These are phyloP conservation scores for Drosophila tropicalis DNA, from an alignment of 1,140 invertebrate genomes.

Conservation along the genomic window DNA sequence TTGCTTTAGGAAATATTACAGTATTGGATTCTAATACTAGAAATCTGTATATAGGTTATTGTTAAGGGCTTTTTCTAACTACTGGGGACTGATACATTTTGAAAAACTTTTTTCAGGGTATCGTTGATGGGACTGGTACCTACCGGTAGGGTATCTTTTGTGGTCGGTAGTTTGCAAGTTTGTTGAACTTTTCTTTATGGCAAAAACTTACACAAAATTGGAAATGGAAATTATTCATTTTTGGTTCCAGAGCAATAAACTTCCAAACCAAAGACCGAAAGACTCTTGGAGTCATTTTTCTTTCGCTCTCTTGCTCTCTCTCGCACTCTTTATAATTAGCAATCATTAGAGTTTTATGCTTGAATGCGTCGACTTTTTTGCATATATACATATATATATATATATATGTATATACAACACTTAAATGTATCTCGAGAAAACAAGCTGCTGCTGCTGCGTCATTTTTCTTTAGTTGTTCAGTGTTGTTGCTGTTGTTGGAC, in stretches of 20 bases:
- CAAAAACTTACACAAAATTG: neutral
- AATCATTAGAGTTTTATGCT: slow-evolving; percentile 74
- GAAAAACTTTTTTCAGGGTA: no score
- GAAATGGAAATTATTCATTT: slow-evolving; percentile 12
- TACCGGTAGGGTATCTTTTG: no score
- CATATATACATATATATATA: slow-evolving; percentile 27
- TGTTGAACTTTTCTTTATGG: no score
- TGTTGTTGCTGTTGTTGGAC: slow-evolving; percentile 30
- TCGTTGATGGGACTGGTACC: no score
- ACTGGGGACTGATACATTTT: no score
- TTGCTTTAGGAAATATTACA: no score
- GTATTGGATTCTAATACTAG: no score
- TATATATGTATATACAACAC: slow-evolving; percentile 19
- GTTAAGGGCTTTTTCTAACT: no score
- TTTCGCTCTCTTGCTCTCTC: slow-evolving; percentile 30
- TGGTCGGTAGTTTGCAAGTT: no score
- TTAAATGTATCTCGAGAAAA: slow-evolving; percentile 45
- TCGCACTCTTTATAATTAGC: slow-evolving; percentile 73
- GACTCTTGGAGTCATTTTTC: slow-evolving; percentile 38
- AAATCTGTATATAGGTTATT: no score
- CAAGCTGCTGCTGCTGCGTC: slow-evolving; percentile 50
- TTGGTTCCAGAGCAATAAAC: slow-evolving; percentile 15
- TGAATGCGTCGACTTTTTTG: slow-evolving; percentile 67
- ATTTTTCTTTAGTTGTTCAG: slow-evolving; percentile 25
- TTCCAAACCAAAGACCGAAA: slow-evolving; percentile 31